Evolutionary conservation across 2,113 vertebrate species (phyloP), one percentile per base, ranked within the genome.

Genomic region (Willisornis vidua): DNA sequence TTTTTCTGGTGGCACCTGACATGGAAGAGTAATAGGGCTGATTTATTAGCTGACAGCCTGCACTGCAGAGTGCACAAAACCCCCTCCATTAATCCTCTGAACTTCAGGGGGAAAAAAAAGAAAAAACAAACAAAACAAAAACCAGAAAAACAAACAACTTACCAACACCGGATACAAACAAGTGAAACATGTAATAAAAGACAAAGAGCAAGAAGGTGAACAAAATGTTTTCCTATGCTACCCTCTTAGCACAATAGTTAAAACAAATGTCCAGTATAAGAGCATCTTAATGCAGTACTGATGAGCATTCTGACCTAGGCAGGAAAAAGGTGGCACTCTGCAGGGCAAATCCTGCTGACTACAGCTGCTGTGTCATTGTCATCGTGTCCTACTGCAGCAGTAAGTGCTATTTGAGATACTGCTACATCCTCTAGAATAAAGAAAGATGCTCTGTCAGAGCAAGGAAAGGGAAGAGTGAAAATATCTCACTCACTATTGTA

Each of bases 331-430:
- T 68, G 51, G 55, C 72, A 92, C 37, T 75, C 92, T 86, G 92
- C 88, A 90, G 87, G 83, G 54, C 61, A 76, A 89, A 86, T 93
- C 75, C 63, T 97, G 94, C 94, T 91, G 92, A 94, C 80, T 63
- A 19, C n/a, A 90, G 85, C 72, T 91, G 93, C 94, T 95, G 93
- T 94, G 94, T 96, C 96, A 96, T 88, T 79, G 89, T 79, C 62
- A 37, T 23, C 1, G 70, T 92, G 92, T 87, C 83, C 89, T 86
- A 57, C 86, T 93, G 95, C 94, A 96, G 94, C 77, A 93, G 6
- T 39, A 59, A 68, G 52, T 55, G 73, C 73, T 92, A 61, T 93
- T n/a, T 75, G 92, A 94, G 79, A 83, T 54, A 84, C 48, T 73
- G 74, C 73, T 71, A 85, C 58, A 66, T 58, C 65, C 84, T 82